These are phyloP conservation scores for Discoglossus pictus DNA, from an alignment of 2,797 vertebrate species.

Conservation along the genomic window DNA sequence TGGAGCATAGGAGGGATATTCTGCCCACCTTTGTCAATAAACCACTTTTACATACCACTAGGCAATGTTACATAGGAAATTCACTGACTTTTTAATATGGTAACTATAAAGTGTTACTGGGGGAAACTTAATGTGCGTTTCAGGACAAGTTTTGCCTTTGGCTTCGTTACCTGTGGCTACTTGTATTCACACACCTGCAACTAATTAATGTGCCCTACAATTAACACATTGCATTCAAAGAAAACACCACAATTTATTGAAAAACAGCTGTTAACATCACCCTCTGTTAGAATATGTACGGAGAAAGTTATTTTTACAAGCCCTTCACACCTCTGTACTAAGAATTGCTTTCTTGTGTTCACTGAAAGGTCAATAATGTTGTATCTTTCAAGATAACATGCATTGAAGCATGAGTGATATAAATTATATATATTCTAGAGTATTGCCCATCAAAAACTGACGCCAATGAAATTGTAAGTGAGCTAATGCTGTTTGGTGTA, in stretches of 20 bases:
- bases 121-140: not conserved
- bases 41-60: not conserved
- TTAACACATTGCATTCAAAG: slow-evolving; percentile 7
- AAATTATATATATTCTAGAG: too few species aligned
- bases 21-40: not conserved
- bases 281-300: not conserved
- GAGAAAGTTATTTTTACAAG: slow-evolving; percentile 26
- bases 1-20: not conserved
- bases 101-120: too few species aligned
- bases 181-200: slow-evolving; percentile 22
- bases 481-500: too few species aligned
- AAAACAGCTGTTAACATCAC: slow-evolving; percentile 15
- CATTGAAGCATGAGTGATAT: too few species aligned
- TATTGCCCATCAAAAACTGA: too few species aligned
- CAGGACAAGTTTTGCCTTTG: not conserved
- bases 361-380: too few species aligned
- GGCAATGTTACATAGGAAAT: not conserved
- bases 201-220: slow-evolving; percentile 16
- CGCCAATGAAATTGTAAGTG: too few species aligned
- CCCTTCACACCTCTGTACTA: not conserved
- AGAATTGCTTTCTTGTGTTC: too few species aligned
- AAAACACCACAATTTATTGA: slow-evolving; percentile 9
- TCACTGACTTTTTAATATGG: not conserved
- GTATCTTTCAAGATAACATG: too few species aligned
- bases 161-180: slow-evolving; percentile 5